These are phyloP conservation scores for Ladona fulva DNA, from an alignment of 1,140 invertebrate species.

Conservation along the genomic window DNA sequence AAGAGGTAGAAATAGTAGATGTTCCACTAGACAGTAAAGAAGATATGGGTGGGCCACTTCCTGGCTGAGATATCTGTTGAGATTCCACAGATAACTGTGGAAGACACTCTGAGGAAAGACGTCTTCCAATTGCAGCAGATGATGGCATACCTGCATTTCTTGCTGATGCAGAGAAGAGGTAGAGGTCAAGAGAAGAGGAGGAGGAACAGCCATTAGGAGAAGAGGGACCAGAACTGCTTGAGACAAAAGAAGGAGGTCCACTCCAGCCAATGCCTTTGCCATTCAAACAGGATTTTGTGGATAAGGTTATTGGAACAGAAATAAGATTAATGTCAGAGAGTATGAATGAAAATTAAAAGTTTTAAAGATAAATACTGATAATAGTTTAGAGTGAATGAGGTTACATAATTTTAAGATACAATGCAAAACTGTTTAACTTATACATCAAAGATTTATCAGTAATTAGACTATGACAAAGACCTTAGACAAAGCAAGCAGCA, in stretches of 20 bases:
- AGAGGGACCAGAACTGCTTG: slow-evolving; percentile 51
- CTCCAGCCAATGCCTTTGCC: slow-evolving; percentile 39
- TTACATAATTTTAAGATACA: too few species aligned
- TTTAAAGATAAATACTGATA: too few species aligned
- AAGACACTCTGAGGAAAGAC: slow-evolving; percentile 37
- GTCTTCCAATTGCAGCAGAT: slow-evolving; percentile 47
- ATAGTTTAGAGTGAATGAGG: too few species aligned
- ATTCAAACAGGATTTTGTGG: slow-evolving; percentile 15
- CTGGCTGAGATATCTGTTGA: slow-evolving; percentile 21
- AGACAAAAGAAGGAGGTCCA: slow-evolving; percentile 47
- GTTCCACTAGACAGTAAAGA: background rate
- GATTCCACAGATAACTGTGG: slow-evolving; percentile 51
- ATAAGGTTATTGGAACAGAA: background rate
- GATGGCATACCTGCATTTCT: slow-evolving; percentile 31
- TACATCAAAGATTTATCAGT: too few species aligned
- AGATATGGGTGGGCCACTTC: background rate
- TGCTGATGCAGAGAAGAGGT: slow-evolving; percentile 7
- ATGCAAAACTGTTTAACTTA: too few species aligned
- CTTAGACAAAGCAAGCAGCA: too few species aligned
- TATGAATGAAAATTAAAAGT: background rate
- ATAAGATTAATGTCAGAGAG: background rate
- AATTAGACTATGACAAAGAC: too few species aligned
- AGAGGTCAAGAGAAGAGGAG: slow-evolving; percentile 28
- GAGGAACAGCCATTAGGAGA: slow-evolving; percentile 53
- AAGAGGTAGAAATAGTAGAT: background rate